Conservation (phyloP, 2,888 invertebrate genomes). For the Dicyrtoma fusca region DNA sequence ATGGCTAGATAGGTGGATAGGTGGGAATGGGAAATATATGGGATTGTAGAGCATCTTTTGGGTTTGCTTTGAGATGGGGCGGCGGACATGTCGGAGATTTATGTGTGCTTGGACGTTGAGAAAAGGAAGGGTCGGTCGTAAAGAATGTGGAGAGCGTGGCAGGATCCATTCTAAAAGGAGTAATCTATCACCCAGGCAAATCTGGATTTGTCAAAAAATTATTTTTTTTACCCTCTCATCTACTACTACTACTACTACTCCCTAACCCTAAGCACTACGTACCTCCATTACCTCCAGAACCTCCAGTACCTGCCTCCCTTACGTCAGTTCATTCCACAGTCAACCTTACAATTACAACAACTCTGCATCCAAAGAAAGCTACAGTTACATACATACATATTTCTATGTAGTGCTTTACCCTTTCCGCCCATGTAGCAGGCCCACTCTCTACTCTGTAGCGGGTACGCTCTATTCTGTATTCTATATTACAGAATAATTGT, state of each 20-base stretch:
- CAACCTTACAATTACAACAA: too few species aligned
- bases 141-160: constrained; percentile 56
- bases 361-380: too few species aligned
- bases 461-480: too few species aligned
- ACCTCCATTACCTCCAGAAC: too few species aligned
- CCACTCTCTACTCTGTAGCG: too few species aligned
- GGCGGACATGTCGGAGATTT: constrained; percentile 56
- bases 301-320: too few species aligned
- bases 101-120: constrained; percentile 43
- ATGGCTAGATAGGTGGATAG: background rate
- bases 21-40: constrained; percentile 51
- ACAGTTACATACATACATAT: too few species aligned
- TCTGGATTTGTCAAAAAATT: constrained; percentile 57
- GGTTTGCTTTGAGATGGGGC: constrained; percentile 53
- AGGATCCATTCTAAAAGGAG: constrained; percentile 56
- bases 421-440: too few species aligned
- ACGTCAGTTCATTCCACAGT: too few species aligned
- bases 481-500: too few species aligned
- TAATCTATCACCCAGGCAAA: constrained; percentile 57
- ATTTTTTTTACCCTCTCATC: constrained; percentile 43
- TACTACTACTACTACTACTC: constrained; percentile 20
- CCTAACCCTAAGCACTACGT: background rate
- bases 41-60: constrained; percentile 54
- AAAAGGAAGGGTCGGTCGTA: constrained; percentile 50
- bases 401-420: too few species aligned